These are phyloP conservation scores for Agapostemon virescens DNA, from an alignment of 2,888 invertebrate species.

Conservation along the genomic window DNA sequence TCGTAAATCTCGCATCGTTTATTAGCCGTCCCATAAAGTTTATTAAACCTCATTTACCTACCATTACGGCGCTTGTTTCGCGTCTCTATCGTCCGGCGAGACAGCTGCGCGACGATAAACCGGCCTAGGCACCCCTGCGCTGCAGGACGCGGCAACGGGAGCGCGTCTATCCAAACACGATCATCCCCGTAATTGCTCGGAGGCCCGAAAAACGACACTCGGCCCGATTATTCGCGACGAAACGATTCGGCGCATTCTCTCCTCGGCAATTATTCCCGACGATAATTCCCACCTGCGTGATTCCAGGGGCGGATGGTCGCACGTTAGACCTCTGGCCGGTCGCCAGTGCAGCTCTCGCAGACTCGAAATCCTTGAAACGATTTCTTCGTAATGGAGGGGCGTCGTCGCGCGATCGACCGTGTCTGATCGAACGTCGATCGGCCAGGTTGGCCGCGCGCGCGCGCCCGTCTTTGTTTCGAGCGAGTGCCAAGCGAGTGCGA, in stretches of 20 bases:
- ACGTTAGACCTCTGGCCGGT: conserved; percentile 38
- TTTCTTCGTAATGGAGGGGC: conserved; percentile 63
- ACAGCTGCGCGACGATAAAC: not conserved
- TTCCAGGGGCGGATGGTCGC: conserved; percentile 11
- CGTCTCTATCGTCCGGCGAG: not conserved
- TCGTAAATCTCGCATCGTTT: not conserved
- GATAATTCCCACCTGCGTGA: conserved; percentile 18
- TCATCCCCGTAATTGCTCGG: not conserved
- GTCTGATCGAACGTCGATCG: conserved; percentile 67
- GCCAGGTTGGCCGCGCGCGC: conserved; percentile 13
- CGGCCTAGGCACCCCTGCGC: not conserved
- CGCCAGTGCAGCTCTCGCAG: conserved; percentile 43
- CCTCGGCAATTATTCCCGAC: conserved; percentile 5
- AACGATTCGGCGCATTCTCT: conserved; percentile 8
- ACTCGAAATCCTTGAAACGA: conserved; percentile 63
- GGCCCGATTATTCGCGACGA: not conserved
- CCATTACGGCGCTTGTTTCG: not conserved
- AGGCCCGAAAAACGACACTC: not conserved
- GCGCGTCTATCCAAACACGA: not conserved
- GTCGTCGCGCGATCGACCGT: conserved; percentile 68
- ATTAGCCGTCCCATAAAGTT: conserved; percentile 3
- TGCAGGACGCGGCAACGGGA: not conserved
- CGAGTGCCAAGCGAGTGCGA: not conserved
- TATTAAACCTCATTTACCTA: conserved; percentile 4
- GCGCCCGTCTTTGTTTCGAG: conserved; percentile 15